phyloP scores from a whole-genome alignment of 1,140 invertebrate genomes.

The Euwallacea fornicatus region DNA sequence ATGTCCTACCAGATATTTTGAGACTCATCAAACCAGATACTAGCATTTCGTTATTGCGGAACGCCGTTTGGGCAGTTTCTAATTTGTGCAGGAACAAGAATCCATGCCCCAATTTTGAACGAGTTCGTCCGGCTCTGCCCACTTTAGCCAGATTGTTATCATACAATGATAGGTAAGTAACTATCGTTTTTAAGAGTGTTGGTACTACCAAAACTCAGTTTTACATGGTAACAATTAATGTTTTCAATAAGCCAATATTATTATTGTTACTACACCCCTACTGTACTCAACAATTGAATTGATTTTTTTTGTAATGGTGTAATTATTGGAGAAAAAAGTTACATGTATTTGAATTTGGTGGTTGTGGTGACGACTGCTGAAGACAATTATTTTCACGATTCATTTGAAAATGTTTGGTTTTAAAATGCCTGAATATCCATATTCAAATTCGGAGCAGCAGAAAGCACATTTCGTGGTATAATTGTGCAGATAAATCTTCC shows the following conservation, averaged over 20 bases:
- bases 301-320: neutral
- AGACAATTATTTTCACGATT: no score
- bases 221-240: no score
- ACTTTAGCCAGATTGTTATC: slow-evolving; percentile 77
- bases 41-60: slow-evolving; percentile 52
- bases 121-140: slow-evolving; percentile 79
- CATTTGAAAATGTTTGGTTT: no score
- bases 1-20: slow-evolving; percentile 69
- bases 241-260: no score
- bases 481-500: no score
- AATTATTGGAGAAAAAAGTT: neutral
- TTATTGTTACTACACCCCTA: neutral
- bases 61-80: slow-evolving; percentile 78
- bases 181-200: no score
- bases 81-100: slow-evolving; percentile 93
- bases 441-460: no score
- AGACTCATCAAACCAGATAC: slow-evolving; percentile 65
- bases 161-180: slow-evolving; percentile 59
- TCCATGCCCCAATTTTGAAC: slow-evolving; percentile 76
- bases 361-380: no score
- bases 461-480: no score
- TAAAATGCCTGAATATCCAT: no score
- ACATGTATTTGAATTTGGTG: neutral
- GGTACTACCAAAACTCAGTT: no score
- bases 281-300: neutral